phyloP scores from a whole-genome alignment of 2,113 vertebrate genomes.

The Otis tarda region DNA sequence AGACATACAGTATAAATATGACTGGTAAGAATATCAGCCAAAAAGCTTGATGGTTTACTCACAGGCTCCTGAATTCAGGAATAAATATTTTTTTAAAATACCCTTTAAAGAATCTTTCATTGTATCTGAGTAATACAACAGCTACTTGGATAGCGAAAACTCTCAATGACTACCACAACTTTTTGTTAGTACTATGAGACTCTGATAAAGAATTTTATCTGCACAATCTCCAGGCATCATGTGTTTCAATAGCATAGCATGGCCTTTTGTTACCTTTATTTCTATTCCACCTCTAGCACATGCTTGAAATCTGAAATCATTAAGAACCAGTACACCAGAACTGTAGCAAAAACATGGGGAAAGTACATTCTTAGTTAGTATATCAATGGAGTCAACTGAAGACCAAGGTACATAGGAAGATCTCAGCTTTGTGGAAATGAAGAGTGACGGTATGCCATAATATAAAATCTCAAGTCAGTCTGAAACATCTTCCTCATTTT shows the following conservation, averaged over 20 bases:
- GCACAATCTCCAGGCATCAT: rapidly evolving
- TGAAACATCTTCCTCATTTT: neutral
- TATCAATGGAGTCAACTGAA: neutral
- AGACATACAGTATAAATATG: neutral
- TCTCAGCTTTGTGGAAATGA: neutral
- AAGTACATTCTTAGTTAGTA: neutral
- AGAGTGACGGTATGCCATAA: neutral
- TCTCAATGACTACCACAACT: rapidly evolving
- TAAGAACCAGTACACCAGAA: neutral
- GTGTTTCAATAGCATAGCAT: neutral
- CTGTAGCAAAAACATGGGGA: neutral
- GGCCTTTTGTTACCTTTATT: neutral
- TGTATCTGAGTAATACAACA: neutral
- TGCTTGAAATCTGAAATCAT: neutral
- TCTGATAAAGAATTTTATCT: neutral
- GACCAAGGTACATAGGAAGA: neutral
- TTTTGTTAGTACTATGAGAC: neutral
- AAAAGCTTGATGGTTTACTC: neutral
- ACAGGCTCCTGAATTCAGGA: neutral
- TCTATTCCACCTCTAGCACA: neutral
- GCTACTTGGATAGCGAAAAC: neutral
- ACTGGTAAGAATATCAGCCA: neutral
- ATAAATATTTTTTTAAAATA: neutral
- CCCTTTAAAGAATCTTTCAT: neutral
- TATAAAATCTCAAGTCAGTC: neutral